Evolutionary conservation across 2,113 vertebrate species (phyloP).

Genomic region (Herpetotheres cachinnans): DNA sequence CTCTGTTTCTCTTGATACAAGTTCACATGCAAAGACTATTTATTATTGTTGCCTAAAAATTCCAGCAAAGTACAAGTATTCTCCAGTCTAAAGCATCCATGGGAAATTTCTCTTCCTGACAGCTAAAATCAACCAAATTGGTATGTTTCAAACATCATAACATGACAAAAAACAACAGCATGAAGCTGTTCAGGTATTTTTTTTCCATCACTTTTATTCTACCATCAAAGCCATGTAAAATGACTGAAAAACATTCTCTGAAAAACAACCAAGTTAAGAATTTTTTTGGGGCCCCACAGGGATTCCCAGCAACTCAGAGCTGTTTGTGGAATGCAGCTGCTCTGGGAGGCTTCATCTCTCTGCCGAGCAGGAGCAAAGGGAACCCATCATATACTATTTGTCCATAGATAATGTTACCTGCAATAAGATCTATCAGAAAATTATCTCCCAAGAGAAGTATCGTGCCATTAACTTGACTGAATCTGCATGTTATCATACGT

Average conservation of each 20-base stretch:
- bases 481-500: neutral
- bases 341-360: neutral
- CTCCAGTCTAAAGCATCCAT: conserved; percentile 26
- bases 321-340: conserved; percentile 28
- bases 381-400: neutral
- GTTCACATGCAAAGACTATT: conserved; percentile 52
- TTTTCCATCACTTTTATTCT: neutral
- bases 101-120: conserved; percentile 25
- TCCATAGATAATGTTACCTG: neutral
- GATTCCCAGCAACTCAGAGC: conserved; percentile 33
- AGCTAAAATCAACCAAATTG: conserved; percentile 5
- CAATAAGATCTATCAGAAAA: neutral
- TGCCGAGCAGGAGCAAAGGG: neutral
- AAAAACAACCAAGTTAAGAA: conserved; percentile 24
- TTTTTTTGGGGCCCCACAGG: neutral
- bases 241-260: neutral
- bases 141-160: neutral
- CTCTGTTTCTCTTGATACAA: conserved; percentile 29
- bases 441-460: neutral
- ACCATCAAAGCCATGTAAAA: conserved; percentile 14
- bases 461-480: neutral
- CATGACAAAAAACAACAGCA: neutral
- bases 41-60: conserved; percentile 60
- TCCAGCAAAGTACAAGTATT: conserved; percentile 18
- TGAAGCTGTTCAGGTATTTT: conserved; percentile 3